Evolutionary conservation across 2,113 vertebrate genomes (phyloP).

Genomic region (Python bivittatus): DNA sequence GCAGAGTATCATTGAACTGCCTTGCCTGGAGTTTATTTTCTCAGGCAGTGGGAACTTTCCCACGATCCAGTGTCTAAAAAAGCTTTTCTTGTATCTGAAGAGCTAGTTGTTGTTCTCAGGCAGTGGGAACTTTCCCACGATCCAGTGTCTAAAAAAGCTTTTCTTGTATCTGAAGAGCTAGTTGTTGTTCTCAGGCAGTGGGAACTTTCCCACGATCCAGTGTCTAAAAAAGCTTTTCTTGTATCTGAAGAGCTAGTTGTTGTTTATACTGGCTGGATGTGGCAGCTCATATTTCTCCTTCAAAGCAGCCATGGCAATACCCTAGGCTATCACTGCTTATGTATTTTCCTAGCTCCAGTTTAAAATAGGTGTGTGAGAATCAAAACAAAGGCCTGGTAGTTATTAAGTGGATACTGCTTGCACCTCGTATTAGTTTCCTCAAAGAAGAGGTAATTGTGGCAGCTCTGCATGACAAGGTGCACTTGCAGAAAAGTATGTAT

Average conservation of each 20-base stretch:
- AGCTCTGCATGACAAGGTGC: background rate
- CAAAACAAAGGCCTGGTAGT: background rate
- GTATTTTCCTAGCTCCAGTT: background rate
- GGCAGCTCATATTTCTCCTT: background rate
- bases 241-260: background rate
- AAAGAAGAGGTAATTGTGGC: background rate
- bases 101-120: background rate
- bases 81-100: background rate
- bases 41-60: background rate
- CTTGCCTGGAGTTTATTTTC: background rate
- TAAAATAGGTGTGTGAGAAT: background rate
- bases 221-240: background rate
- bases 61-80: background rate
- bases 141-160: background rate
- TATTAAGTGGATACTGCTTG: background rate
- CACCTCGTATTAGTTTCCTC: background rate
- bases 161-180: background rate
- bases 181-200: background rate
- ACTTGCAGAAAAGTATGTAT: background rate
- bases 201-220: background rate
- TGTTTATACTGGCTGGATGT: background rate
- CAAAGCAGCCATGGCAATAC: background rate
- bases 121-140: background rate
- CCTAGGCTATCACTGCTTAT: background rate
- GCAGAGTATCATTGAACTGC: background rate